Conservation (phyloP, 92 coral and sea anemone species). For the Heliopora coerulea region DNA sequence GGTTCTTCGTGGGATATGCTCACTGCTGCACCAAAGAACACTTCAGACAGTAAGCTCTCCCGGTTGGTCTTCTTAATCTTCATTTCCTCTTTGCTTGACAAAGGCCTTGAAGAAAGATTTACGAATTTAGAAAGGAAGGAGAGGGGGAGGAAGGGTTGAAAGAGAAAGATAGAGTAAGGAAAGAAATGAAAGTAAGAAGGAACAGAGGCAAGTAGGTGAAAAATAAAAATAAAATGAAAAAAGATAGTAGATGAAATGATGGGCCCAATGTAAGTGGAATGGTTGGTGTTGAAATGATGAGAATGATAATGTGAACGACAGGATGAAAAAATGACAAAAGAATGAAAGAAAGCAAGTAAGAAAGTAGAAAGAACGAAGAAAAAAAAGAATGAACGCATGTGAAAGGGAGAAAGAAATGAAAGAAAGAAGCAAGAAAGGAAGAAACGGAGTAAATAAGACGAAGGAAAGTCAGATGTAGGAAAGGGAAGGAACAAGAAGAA, state of each 20-base stretch:
- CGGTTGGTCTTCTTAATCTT: slow-evolving; percentile 66
- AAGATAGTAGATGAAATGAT: too few species aligned
- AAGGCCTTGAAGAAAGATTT: slow-evolving; percentile 66
- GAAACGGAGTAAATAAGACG: too few species aligned
- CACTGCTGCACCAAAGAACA: slow-evolving; percentile 73
- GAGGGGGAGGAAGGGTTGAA: not conserved
- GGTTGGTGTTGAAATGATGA: too few species aligned
- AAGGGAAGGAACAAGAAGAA: too few species aligned
- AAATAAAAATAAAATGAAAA: not conserved
- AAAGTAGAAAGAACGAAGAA: not conserved
- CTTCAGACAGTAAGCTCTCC: slow-evolving; percentile 87
- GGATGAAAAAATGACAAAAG: too few species aligned
- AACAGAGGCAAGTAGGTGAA: not conserved
- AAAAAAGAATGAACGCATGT: not conserved
- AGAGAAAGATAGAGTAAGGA: not conserved
- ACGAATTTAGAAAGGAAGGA: too few species aligned
- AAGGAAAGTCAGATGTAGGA: too few species aligned
- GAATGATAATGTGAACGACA: too few species aligned
- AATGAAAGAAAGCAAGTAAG: not conserved
- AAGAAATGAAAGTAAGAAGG: not conserved
- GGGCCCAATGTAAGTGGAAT: too few species aligned
- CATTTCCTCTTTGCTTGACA: slow-evolving; percentile 86
- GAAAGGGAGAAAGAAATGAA: too few species aligned
- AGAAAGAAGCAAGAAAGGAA: too few species aligned
- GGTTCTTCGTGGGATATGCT: slow-evolving; percentile 8